These are phyloP conservation scores for Tetropium fuscum DNA, from an alignment of 2,888 invertebrate genomes.

Conservation along the genomic window DNA sequence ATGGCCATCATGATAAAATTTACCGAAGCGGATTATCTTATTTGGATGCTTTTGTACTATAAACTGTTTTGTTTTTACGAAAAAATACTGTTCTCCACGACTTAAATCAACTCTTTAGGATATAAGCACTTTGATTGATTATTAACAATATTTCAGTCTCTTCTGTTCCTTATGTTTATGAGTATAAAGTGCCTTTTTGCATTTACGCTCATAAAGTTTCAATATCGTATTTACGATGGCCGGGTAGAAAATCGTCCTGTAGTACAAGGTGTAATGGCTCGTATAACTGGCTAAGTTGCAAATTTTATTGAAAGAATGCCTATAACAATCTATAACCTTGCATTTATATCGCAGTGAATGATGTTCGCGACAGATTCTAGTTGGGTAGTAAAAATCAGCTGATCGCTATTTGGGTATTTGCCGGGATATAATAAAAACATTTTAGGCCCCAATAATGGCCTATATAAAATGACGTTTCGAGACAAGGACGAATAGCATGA, in stretches of 20 bases:
- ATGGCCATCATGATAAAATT: constrained; percentile 65
- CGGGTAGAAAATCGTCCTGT: constrained; percentile 5
- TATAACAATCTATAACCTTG: constrained; percentile 45
- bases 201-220: constrained; percentile 15
- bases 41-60: constrained; percentile 26
- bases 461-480: constrained; percentile 62
- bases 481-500: constrained; percentile 47
- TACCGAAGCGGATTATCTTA: constrained; percentile 53
- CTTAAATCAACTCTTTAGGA: no score
- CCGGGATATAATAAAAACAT: constrained; percentile 49
- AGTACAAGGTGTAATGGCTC: constrained; percentile 19
- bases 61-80: constrained; percentile 7
- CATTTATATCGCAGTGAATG: constrained; percentile 43
- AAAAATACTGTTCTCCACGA: constrained; percentile 14
- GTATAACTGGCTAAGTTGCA: constrained; percentile 39
- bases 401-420: constrained; percentile 43
- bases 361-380: constrained; percentile 49
- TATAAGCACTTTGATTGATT: no score
- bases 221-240: background rate
- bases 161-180: no score
- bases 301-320: constrained; percentile 44
- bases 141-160: no score
- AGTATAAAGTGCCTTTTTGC: constrained; percentile 7
- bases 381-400: constrained; percentile 53
- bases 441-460: constrained; percentile 53